Conservation (phyloP, 2,113 vertebrate genomes). For the Anguilla rostrata region DNA sequence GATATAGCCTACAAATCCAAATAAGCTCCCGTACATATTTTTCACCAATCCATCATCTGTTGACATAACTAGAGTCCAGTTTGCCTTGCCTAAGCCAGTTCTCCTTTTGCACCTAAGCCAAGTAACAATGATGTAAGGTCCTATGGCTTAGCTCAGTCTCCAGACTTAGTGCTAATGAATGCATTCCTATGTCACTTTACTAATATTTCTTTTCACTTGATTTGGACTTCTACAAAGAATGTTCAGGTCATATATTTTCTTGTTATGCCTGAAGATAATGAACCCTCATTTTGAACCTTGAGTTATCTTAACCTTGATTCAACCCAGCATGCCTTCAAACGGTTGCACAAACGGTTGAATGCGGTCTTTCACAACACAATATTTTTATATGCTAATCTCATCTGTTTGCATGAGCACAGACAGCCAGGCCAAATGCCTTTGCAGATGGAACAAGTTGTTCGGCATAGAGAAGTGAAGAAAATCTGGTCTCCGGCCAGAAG, state of each 20-base stretch:
- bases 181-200: not conserved
- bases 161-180: not conserved
- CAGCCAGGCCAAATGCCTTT: not conserved
- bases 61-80: not conserved
- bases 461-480: not conserved
- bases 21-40: not conserved
- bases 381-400: conserved; percentile 42
- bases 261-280: not conserved
- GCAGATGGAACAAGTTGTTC: not conserved
- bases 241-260: not conserved
- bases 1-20: not conserved
- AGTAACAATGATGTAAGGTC: not conserved
- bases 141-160: not conserved
- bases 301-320: not conserved
- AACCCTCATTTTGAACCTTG: not conserved
- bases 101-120: not conserved
- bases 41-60: not conserved
- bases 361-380: not conserved
- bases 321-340: too few species aligned
- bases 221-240: not conserved
- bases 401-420: conserved; percentile 18
- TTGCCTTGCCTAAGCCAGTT: not conserved
- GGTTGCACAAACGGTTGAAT: not conserved
- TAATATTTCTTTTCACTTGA: not conserved
- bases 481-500: conserved; percentile 5